phyloP scores from a whole-genome alignment of 2,888 invertebrate species.

The Limulus polyphemus region DNA sequence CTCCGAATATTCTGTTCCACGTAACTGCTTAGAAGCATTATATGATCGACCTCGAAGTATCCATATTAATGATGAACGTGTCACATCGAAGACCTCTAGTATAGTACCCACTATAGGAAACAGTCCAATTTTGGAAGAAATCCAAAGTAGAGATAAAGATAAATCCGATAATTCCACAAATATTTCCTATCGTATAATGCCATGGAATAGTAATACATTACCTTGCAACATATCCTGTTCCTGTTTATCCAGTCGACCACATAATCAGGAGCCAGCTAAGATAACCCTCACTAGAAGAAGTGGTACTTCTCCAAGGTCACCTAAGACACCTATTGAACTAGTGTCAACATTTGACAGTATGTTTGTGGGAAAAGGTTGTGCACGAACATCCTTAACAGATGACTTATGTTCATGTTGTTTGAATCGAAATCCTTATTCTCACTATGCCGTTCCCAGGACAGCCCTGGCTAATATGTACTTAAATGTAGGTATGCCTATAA shows the following conservation, averaged over 20 bases:
- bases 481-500: constrained; percentile 11
- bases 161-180: background rate
- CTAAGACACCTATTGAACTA: background rate
- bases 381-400: background rate
- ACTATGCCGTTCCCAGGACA: constrained; percentile 56
- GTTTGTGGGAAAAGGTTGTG: too few relatives aligned
- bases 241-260: background rate
- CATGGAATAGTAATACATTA: too few relatives aligned
- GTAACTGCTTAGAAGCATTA: constrained; percentile 18
- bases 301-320: background rate
- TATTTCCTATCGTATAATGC: too few relatives aligned
- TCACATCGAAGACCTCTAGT: background rate
- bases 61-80: background rate
- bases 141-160: background rate
- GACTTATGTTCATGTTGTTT: background rate
- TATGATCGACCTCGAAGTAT: constrained; percentile 21
- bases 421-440: constrained; percentile 31
- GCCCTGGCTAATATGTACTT: constrained; percentile 23
- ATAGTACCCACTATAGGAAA: background rate
- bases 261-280: background rate
- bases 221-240: background rate
- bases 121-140: background rate
- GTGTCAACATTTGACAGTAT: background rate
- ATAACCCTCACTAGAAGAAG: background rate
- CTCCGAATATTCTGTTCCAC: constrained; percentile 27